Base-by-base conservation (phyloP, 2,113 vertebrate genomes). In the Brachyistius frenatus region DNA sequence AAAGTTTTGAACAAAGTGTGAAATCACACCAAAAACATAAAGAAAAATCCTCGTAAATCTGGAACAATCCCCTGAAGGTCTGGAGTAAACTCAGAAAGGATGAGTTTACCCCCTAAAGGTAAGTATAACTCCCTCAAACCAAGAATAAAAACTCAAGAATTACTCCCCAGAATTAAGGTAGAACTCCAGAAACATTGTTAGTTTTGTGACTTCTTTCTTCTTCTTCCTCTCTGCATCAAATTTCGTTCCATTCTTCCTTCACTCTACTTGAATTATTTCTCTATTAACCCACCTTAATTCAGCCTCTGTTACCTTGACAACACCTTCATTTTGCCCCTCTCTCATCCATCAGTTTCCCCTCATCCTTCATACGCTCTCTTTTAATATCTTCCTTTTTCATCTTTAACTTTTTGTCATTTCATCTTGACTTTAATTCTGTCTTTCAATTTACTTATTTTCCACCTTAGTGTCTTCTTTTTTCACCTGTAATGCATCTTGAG, bases 221-320 rank as follows among this genome's bases (percentile, higher is more conserved):
- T 11, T 1, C 13, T 44, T 44, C 41, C 41, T 11, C 3, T 44
- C 10, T 44, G 1, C 23, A 23, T 23, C 23, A 23, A 23, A 23
- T 23, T 23, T 23, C 23, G 23, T 23, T 23, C 23, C 23, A 23
- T 23, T 23, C 23, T 23, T 23, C 23, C 23, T 23, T 23, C 23
- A 23, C 41, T 44, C 10, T 13, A 11, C 13, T 11, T 44, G 41
- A 44, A 44, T 14, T 6, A 66, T 66, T 53, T 53, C 49, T 53
- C 36, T 66, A 66, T 64, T 49, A 64, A 4, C 30, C 33, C 47
- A 13, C n/a, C 52, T 53, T 53, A 44, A 50, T 37, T 37, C 37
- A 37, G 7, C 37, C 37, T 9, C 41, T 44, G 7, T 23, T 23
- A 23, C 23, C 23, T 23, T 23, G 23, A 23, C 23, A 67, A 31